Evolutionary conservation across 35 echinoderm and acorn worm genomes (phyloP), one percentile per base, ranked within the genome.

Genomic region (Ptychodera flava): DNA sequence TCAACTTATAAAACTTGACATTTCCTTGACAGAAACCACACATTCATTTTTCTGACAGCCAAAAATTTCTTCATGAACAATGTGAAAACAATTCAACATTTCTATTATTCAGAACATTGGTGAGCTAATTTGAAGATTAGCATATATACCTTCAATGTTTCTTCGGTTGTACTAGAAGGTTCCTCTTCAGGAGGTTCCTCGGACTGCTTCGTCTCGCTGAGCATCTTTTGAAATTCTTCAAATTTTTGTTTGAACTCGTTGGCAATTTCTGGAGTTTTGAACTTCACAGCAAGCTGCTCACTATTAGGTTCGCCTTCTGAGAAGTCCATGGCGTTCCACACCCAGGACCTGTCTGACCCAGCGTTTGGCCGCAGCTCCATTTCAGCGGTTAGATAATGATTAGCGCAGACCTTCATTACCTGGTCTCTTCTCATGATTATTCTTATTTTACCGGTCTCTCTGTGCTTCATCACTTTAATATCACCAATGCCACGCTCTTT

Each of bases 311-410:
- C 88, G 6, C 81, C 90, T 1, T 94, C 95, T 15, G 95, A 87
- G 15, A 85, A 80, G 77, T 98, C 95, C 95, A 98, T 98, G 10
- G 92, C 95, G 33, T 89, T 85, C 95, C 95, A 98, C 0, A 92
- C 92, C 90, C 88, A 90, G 0, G 92, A 92, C 33, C 88, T 86
- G 30, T 93, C 89, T 0, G 92, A 98, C 0, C 90, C 92, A 28
- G 84, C 85, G 31, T 92, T 98, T 0, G 90, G 92, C 27, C 80
- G 52, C 1, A 94, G 86, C 28, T 98, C 79, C 27, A 94, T 81
- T 10, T 92, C 79, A 27, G 84, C 15, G 1, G 92, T 94, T 53
- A 94, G 85, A 36, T 78, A 82, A 52, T 98, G 95, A 77, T 98
- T 94, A 78, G 92, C 95, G 77, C 91, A 93, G 28, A 97, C 89